Evolutionary conservation across 2,113 vertebrate species (phyloP).

Genomic region (Petromus typicus): DNA sequence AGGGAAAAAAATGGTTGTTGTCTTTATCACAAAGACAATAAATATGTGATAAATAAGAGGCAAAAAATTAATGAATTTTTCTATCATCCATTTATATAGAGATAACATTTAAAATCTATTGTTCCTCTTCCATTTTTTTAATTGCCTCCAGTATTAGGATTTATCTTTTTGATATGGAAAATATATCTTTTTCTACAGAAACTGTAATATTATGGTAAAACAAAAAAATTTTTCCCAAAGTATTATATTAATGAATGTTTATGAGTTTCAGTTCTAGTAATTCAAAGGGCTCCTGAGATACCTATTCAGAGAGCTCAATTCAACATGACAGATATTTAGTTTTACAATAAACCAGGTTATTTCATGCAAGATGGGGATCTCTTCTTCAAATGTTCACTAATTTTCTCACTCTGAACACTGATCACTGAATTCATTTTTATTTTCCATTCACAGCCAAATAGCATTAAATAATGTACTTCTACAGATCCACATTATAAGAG

Average conservation of each 20-base stretch:
- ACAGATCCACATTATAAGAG: constrained; percentile 71
- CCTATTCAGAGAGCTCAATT: constrained; percentile 82
- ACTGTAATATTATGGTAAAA: constrained; percentile 72
- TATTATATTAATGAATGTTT: constrained; percentile 86
- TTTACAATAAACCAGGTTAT: constrained; percentile 82
- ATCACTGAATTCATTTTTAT: constrained; percentile 82
- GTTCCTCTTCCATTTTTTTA: constrained; percentile 82
- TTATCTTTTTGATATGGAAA: constrained; percentile 84
- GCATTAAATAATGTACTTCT: constrained; percentile 77
- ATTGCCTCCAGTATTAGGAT: constrained; percentile 84
- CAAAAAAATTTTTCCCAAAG: constrained; percentile 82
- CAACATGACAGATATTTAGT: constrained; percentile 54
- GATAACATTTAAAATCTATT: constrained; percentile 83
- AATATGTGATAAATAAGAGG: constrained; percentile 53
- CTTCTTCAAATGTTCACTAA: constrained; percentile 85
- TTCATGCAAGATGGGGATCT: constrained; percentile 73
- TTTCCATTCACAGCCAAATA: constrained; percentile 79
- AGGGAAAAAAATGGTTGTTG: constrained; percentile 58
- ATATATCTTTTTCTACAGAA: constrained; percentile 83
- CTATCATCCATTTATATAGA: constrained; percentile 76
- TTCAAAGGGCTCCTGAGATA: constrained; percentile 81
- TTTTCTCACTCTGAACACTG: constrained; percentile 82
- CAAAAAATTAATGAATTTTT: constrained; percentile 48
- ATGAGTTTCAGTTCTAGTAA: constrained; percentile 79
- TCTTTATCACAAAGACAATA: constrained; percentile 48